Evolutionary conservation across 35 echinoderm and acorn worm genomes (phyloP).

Genomic region (Amphiura filiformis): DNA sequence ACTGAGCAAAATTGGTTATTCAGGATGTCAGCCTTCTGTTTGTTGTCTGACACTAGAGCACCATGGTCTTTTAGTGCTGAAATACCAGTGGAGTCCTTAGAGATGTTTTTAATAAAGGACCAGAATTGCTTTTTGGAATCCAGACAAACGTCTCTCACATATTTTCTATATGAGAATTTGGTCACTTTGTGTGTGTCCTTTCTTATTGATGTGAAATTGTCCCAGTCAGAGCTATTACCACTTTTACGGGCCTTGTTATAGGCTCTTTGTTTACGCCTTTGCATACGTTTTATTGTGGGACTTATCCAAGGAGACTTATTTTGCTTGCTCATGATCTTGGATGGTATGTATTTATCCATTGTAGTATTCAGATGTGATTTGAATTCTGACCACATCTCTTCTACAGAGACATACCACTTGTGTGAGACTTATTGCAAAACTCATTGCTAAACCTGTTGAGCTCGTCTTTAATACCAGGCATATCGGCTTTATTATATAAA

Average conservation of each 20-base stretch:
- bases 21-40: constrained; percentile 9
- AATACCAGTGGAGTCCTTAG: constrained; percentile 16
- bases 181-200: constrained; percentile 33
- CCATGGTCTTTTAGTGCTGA: constrained; percentile 9
- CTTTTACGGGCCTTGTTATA: background rate
- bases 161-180: background rate
- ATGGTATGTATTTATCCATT: background rate
- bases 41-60: constrained; percentile 3
- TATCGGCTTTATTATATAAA: constrained; percentile 17
- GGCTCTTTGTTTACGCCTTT: background rate
- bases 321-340: background rate
- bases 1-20: constrained; percentile 28
- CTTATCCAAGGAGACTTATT: background rate
- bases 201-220: constrained; percentile 2
- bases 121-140: constrained; percentile 31
- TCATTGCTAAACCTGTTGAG: background rate
- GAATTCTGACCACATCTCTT: background rate
- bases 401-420: background rate
- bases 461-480: background rate
- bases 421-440: background rate
- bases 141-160: constrained; percentile 1
- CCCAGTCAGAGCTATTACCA: too few species aligned
- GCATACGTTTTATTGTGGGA: background rate
- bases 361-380: background rate
- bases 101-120: constrained; percentile 26